Conservation (phyloP, 2,113 vertebrate genomes). For the Shinisaurus crocodilurus region DNA sequence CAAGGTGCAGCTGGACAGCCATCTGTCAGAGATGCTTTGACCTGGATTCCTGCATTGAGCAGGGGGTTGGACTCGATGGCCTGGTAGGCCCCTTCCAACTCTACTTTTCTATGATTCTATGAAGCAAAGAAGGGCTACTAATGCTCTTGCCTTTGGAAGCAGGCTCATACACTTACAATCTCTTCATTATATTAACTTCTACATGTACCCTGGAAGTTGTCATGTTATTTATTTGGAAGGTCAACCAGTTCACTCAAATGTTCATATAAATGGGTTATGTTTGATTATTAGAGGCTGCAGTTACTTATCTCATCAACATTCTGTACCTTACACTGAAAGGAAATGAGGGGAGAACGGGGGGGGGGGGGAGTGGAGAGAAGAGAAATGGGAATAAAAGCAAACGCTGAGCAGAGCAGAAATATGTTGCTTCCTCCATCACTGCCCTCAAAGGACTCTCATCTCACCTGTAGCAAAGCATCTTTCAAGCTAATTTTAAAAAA, state of each 20-base stretch:
- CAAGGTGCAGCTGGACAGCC: no score
- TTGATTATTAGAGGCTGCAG: not conserved
- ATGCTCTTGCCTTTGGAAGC: not conserved
- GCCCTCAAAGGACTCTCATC: not conserved
- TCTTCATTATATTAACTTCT: constrained; percentile 12
- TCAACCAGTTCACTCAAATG: not conserved
- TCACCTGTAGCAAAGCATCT: constrained; percentile 6
- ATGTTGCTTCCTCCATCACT: not conserved
- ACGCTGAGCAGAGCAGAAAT: not conserved
- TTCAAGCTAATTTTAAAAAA: not conserved
- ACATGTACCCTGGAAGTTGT: not conserved
- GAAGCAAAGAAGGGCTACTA: no score
- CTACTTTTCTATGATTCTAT: no score
- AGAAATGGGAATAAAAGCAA: not conserved
- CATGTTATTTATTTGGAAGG: not conserved
- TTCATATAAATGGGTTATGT: not conserved
- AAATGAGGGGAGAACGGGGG: not conserved
- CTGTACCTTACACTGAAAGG: not conserved
- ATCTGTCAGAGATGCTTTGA: no score
- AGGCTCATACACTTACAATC: not conserved
- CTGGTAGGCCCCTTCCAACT: no score
- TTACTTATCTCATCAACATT: not conserved
- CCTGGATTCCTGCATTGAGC: no score
- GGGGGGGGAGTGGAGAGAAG: not conserved
- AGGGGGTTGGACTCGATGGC: no score